Percentiles rank a stretch among this genome's conserved stretches.
These are phyloP conservation scores for Oscarella lobularis DNA, from an alignment of 37 sponge, comb jelly and placozoan species.

Conservation along the genomic window DNA sequence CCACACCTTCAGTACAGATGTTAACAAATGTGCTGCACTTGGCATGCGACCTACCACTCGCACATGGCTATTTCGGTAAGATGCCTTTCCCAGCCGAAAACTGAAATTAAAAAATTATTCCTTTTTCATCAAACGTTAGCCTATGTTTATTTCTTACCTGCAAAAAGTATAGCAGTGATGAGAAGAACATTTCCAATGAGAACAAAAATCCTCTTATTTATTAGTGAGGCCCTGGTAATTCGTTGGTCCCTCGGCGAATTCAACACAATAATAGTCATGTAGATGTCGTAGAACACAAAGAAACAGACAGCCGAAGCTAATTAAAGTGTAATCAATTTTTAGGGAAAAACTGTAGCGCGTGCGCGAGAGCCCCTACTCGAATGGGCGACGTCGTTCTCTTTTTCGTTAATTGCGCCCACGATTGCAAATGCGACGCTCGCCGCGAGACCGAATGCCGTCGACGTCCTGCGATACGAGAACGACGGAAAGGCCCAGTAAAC, in stretches of 20 bases:
- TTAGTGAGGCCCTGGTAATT: neutral
- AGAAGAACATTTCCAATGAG: neutral
- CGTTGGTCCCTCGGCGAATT: neutral
- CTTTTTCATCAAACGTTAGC: too few relatives aligned
- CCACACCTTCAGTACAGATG: neutral
- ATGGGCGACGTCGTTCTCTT: slow-evolving; percentile 35
- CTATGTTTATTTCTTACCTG: too few relatives aligned
- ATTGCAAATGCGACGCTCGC: slow-evolving; percentile 19
- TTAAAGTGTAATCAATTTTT: neutral
- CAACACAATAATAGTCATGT: neutral
- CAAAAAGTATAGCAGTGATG: neutral
- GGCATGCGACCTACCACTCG: neutral
- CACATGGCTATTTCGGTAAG: neutral
- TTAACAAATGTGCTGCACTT: neutral
- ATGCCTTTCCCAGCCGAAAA: too few relatives aligned
- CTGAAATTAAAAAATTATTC: too few relatives aligned
- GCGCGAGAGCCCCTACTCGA: slow-evolving; percentile 21
- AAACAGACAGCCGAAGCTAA: neutral
- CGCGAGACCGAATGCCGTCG: slow-evolving; percentile 21
- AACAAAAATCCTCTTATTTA: neutral
- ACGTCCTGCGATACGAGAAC: slow-evolving; percentile 20
- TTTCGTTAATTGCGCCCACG: slow-evolving; percentile 52
- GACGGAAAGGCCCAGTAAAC: slow-evolving; percentile 19
- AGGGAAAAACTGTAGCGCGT: too few relatives aligned
- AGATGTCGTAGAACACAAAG: neutral